Base-by-base conservation (phyloP, 2,888 invertebrate species). In the Schizotus pectinicornis region DNA sequence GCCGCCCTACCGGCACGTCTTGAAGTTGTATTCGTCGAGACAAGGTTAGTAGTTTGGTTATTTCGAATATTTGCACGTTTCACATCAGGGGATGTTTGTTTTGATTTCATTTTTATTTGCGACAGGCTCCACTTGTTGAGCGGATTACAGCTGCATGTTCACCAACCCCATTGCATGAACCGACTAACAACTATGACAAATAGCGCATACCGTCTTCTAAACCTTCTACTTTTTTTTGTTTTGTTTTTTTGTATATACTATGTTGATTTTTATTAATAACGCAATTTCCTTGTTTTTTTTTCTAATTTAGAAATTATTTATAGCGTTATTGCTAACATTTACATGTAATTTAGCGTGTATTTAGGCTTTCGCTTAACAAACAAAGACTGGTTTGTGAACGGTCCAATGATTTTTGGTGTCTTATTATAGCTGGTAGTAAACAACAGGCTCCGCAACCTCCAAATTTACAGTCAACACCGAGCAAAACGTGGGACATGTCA, bases 21-120 rank as follows among this genome's bases (percentile, higher is more conserved):
- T 83, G 36, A 90, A 90, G 79, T 83, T 86, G 46, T 90, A 90
- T 82, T 86, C 85, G 80, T 88, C 87, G 78, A 85, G 84, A 78
- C 82, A 81, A 77, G 84, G 84, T 84, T 75, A 78, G 81, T 69
- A 64, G 56, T 32, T 36, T 30, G n/a, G 49, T 58, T 14, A 31
- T 36, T 53, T 48, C 9, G 42, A 38, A 22, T 46, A 38, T 55
- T 45, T 42, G 14, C 42, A 35, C 22, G 12, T 54, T 46, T 56
- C 14, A 53, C 56, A n/a, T 56, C 36, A 22, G 5, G 22, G 22
- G 22, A 22, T 22, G 22, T 22, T 22, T 22, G n/a, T n/a, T 22
- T 22, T 22, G 22, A 22, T 47, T 46, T 32, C 48, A 33, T 41
- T 46, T 59, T 38, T 50, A 36, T 56, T 59, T 55, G 33, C 30